Base-by-base conservation (phyloP, 2,888 invertebrate genomes). In the Salticus scenicus region DNA sequence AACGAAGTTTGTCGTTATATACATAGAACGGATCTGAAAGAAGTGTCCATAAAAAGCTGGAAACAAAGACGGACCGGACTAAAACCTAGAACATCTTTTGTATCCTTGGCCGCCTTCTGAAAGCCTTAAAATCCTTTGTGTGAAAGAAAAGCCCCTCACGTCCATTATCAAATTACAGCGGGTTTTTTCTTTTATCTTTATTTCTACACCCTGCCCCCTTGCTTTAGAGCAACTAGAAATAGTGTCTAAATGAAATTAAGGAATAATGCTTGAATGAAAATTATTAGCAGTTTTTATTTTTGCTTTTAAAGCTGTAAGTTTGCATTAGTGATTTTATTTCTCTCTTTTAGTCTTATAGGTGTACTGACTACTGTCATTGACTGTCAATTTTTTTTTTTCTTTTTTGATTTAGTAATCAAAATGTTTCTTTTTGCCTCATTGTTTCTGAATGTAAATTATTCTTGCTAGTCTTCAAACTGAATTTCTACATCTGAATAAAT, bases 231-330 rank as follows among this genome's bases (percentile, higher is more conserved):
- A 63, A 81, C 37, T 81, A 37, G 74, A 73, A 81, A 73, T 81
- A 51, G 66, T 30, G 47, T 14, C 67, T 30, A 81, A 81, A 81
- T 81, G 67, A 74, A 47, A 81, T 81, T 74, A 81, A 14, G 24
- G 27, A 63, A 42, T 73, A 57, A 73, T 66, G 74, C 73, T 69
- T 31, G 27, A 74, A 33, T 57, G 67, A 67, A 69, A 57, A 28
- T 69, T 51, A 67, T 33, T 67, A 30, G 20, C 0, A n/a, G 17
- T 37, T 33, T 30, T 33, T 28, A 27, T 66, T 66, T 66, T 27
- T 66, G 14, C 17, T 30, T 66, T 28, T 1, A 30, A 37, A 37
- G 10, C 10, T 10, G 37, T 7, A 7, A 10, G 4, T 37, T 37
- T 37, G 37, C 10, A 10, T 37, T 37, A 10, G 37, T 37, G 37